These are phyloP conservation scores for Etheostoma cragini DNA, from an alignment of 2,113 vertebrate species.

Conservation along the genomic window DNA sequence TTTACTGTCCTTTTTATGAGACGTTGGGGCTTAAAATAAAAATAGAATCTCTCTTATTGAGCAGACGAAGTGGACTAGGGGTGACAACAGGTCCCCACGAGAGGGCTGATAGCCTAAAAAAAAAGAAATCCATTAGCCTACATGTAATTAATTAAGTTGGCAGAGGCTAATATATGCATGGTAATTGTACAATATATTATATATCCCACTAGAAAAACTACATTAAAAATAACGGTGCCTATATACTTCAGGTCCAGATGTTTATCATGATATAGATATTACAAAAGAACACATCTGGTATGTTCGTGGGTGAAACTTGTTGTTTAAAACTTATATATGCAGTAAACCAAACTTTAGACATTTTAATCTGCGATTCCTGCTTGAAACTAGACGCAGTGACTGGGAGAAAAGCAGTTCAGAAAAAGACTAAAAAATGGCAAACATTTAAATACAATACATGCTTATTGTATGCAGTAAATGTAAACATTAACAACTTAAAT, in stretches of 20 bases:
- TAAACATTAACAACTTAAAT: constrained; percentile 10
- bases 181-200: not conserved
- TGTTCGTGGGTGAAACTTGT: constrained; percentile 26
- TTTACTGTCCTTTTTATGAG: constrained; percentile 36
- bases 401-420: not conserved
- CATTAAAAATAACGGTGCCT: constrained; percentile 13
- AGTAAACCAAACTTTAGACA: not conserved
- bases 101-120: not conserved
- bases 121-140: not conserved
- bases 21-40: constrained; percentile 17
- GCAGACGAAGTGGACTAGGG: not conserved
- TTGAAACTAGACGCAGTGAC: not conserved
- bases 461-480: not conserved
- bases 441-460: not conserved
- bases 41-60: not conserved
- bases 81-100: constrained; percentile 3
- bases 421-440: not conserved
- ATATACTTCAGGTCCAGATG: constrained; percentile 47
- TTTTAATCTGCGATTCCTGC: not conserved
- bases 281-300: constrained; percentile 41
- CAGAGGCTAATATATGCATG: not conserved
- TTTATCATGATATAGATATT: constrained; percentile 43
- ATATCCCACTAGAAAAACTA: not conserved
- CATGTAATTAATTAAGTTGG: not conserved
- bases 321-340: not conserved